These are phyloP conservation scores for Nothura maculosa DNA, from an alignment of 2,797 vertebrate species.

Conservation along the genomic window DNA sequence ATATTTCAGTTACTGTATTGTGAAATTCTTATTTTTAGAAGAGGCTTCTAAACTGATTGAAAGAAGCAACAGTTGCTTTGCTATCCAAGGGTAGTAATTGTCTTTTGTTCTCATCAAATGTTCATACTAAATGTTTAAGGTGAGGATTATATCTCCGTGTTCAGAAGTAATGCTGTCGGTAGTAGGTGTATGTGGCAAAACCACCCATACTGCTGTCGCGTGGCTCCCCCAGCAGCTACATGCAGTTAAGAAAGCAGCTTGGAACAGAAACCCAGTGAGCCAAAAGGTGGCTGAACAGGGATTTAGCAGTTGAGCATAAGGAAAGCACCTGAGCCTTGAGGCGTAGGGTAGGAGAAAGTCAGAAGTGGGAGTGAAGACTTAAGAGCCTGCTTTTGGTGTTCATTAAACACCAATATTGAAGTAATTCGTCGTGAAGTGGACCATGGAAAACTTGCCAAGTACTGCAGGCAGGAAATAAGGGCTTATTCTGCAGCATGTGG, in stretches of 20 bases:
- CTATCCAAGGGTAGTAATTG: neutral
- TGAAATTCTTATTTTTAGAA: neutral
- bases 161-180: neutral
- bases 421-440: neutral
- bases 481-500: accelerated
- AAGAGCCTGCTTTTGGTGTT: neutral
- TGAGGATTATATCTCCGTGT: neutral
- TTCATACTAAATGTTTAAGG: neutral
- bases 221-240: neutral
- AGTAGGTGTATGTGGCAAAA: neutral
- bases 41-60: neutral
- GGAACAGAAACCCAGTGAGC: neutral
- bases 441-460: neutral
- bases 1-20: neutral
- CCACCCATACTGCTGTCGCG: accelerated
- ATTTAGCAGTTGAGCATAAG: neutral
- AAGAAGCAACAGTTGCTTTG: neutral
- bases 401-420: neutral
- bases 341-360: neutral
- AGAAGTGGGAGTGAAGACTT: neutral
- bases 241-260: neutral
- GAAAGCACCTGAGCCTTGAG: neutral
- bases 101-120: neutral
- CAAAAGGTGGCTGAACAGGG: neutral
- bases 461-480: neutral